phyloP scores from a whole-genome alignment of 2,113 vertebrate species.

The Hippopotamus amphibius region DNA sequence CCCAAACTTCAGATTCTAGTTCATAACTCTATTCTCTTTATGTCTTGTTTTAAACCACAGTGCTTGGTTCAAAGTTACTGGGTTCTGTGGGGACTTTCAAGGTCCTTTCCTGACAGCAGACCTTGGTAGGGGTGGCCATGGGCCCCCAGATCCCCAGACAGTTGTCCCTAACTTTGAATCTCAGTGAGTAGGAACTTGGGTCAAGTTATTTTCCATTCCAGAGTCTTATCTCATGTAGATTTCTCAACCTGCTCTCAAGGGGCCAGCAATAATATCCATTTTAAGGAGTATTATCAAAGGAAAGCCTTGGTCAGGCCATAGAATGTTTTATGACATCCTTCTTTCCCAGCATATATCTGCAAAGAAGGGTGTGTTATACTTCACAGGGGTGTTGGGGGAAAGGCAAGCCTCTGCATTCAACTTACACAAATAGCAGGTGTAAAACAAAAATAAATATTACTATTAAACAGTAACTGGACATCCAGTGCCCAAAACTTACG shows the following conservation, averaged over 20 bases:
- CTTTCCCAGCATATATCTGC: not conserved
- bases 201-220: not conserved
- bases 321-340: not conserved
- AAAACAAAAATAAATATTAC: slow-evolving; percentile 10
- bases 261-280: not conserved
- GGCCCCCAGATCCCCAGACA: not conserved
- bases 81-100: not conserved
- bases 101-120: slow-evolving; percentile 21
- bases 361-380: not conserved
- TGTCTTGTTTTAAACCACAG: not conserved
- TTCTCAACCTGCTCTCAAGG: not conserved
- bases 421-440: not conserved
- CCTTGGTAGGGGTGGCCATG: not conserved
- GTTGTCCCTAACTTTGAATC: not conserved
- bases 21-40: not conserved
- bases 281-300: slow-evolving; percentile 47
- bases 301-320: not conserved
- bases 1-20: not conserved
- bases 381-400: not conserved
- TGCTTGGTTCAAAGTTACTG: not conserved
- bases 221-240: slow-evolving; percentile 36
- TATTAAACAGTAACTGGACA: not conserved
- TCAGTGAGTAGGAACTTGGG: not conserved
- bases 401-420: not conserved
- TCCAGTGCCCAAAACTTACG: not conserved